Conservation (phyloP, 2,888 invertebrate species). For the Tromatobia lineatoria region DNA sequence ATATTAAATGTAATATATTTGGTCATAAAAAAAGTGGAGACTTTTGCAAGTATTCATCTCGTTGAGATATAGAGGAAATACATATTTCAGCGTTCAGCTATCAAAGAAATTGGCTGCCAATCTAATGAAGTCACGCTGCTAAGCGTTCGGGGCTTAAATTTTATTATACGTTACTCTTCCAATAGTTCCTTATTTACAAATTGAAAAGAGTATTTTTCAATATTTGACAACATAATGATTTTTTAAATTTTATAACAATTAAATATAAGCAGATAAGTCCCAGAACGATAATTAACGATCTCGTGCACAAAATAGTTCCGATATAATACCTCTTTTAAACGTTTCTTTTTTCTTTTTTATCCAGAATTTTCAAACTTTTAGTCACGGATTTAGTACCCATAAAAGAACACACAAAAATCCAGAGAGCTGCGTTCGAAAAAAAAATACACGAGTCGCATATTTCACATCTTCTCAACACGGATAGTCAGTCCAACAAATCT, state of each 20-base stretch:
- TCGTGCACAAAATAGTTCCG: background rate
- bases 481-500: background rate
- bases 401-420: background rate
- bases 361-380: background rate
- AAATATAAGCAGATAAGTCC: background rate
- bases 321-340: background rate
- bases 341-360: background rate
- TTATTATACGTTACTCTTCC: too few species aligned
- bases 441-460: background rate
- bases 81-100: too few species aligned
- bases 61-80: too few species aligned
- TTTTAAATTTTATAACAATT: background rate
- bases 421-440: background rate
- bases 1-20: too few species aligned
- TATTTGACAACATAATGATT: background rate
- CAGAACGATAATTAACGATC: background rate
- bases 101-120: too few species aligned
- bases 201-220: too few species aligned
- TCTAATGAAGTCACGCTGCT: too few species aligned
- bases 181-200: too few species aligned
- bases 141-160: too few species aligned
- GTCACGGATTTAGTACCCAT: background rate
- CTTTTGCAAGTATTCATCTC: too few species aligned
- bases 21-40: too few species aligned
- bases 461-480: background rate